phyloP scores from a whole-genome alignment of 2,797 vertebrate genomes.

The Microctenopoma steveboyesi region DNA sequence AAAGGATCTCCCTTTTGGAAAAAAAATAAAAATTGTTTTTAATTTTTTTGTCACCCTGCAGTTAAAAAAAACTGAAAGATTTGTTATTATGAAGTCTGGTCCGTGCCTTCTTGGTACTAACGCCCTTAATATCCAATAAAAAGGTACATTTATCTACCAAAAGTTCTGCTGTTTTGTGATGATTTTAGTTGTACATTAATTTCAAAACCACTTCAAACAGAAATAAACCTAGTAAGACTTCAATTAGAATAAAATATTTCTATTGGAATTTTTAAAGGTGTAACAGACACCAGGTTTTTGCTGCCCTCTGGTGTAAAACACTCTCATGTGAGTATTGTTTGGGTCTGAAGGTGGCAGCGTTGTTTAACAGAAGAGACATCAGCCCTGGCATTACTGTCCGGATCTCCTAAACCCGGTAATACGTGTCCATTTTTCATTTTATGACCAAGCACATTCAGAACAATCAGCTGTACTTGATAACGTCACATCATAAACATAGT shows the following conservation, averaged over 20 bases:
- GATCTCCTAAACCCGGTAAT: background rate
- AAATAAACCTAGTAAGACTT: too few relatives aligned
- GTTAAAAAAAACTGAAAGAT: slow-evolving; percentile 60
- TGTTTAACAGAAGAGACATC: slow-evolving; percentile 2
- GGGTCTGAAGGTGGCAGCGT: slow-evolving; percentile 44
- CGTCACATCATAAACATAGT: too few relatives aligned
- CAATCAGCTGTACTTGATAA: too few relatives aligned
- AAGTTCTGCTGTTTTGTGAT: slow-evolving; percentile 31
- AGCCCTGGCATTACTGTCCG: too few relatives aligned
- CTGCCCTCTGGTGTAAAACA: slow-evolving; percentile 54
- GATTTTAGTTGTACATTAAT: background rate
- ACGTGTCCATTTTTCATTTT: too few relatives aligned
- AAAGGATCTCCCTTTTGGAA: slow-evolving; percentile 87
- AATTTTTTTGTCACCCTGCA: slow-evolving; percentile 68
- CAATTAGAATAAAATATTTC: background rate
- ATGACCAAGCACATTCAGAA: too few relatives aligned
- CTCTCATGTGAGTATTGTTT: background rate
- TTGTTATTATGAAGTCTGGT: slow-evolving; percentile 86
- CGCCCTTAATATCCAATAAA: slow-evolving; percentile 88
- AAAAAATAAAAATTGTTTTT: slow-evolving; percentile 34
- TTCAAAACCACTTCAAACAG: too few relatives aligned
- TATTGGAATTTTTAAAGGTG: too few relatives aligned
- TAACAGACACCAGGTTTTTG: background rate
- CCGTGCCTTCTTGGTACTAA: slow-evolving; percentile 89
- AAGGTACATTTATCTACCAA: slow-evolving; percentile 88